phyloP scores from a whole-genome alignment of 2,888 invertebrate genomes.

The Gari tellinella region DNA sequence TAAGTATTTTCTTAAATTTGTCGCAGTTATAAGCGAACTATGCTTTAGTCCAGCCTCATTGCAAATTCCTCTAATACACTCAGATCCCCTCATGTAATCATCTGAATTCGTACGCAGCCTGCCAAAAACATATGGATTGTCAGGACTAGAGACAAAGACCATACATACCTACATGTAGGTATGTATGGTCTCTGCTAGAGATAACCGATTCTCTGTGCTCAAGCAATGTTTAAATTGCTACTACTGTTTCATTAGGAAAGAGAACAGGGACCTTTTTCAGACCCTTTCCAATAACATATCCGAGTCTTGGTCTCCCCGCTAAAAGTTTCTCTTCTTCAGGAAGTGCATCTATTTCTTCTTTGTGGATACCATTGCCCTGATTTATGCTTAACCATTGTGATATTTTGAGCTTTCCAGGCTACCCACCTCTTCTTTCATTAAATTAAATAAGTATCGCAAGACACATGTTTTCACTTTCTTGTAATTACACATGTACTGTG shows the following conservation, averaged over 20 bases:
- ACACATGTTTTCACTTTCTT: no score
- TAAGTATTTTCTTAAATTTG: conserved; percentile 17
- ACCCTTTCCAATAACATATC: conserved; percentile 18
- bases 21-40: conserved; percentile 7
- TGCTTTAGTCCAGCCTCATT: conserved; percentile 8
- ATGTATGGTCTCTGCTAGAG: not conserved
- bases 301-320: conserved; percentile 10
- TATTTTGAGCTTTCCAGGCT: no score
- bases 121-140: conserved; percentile 16
- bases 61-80: conserved; percentile 11
- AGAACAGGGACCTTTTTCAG: conserved; percentile 14
- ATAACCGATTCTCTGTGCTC: conserved; percentile 4
- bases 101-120: conserved; percentile 3
- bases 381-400: no score
- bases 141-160: no score
- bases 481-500: no score
- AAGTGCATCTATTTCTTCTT: conserved; percentile 19
- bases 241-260: conserved; percentile 17
- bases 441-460: no score
- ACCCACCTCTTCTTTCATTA: no score
- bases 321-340: conserved; percentile 16
- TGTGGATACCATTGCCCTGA: not conserved
- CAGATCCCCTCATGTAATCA: conserved; percentile 9
- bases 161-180: no score
- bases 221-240: conserved; percentile 7